Base-by-base conservation (phyloP, 2,113 vertebrate genomes). In the Scatophagus argus region DNA sequence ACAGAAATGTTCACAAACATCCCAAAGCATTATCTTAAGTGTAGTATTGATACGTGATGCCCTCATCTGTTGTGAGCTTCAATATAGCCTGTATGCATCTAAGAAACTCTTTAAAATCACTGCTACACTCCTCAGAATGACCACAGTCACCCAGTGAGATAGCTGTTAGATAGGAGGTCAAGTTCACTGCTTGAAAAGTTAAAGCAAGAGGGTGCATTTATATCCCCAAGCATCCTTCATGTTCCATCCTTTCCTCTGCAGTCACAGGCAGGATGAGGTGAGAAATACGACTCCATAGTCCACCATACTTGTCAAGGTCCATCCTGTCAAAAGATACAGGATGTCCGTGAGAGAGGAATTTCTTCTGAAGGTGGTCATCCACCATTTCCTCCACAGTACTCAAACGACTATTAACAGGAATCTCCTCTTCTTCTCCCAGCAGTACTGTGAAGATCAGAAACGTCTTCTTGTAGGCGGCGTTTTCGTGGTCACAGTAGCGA, bases 401-500 rank as follows among this genome's bases (percentile, higher is more conserved):
- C 16, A 96, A 89, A 82, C 81, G 59, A 2, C 95, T 75, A 0
- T 79, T 70, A 0, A 86, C 55, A 0, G 93, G 89, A 19, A 99
- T 84, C 0, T 72, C 83, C 0, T 96, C 90, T 38, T 96, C 93
- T 0, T 87, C 89, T 1, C 93, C 95, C 56, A 99, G 93, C 36
- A 98, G 93, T 0, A 99, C 95, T 0, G 98, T 99, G 77, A 99
- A 95, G 56, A 97, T 90, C 44, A 99, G 90, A 6, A 94, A 95
- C 23, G 95, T 96, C 0, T 95, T 94, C 85, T 98, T 99, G 69
- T 95, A 99, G 13, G 96, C 95, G 0, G 98, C 97, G 0, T 95
- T 97, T 89, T 98, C 96, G 0, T 99, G 98, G 86, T 99, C 98
- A 0, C 98, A 99, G 77, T 99, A 99, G 82, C 97, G 98, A 88